Evolutionary conservation across 2,113 vertebrate genomes (phyloP).

Genomic region (Galeopterus variegatus): DNA sequence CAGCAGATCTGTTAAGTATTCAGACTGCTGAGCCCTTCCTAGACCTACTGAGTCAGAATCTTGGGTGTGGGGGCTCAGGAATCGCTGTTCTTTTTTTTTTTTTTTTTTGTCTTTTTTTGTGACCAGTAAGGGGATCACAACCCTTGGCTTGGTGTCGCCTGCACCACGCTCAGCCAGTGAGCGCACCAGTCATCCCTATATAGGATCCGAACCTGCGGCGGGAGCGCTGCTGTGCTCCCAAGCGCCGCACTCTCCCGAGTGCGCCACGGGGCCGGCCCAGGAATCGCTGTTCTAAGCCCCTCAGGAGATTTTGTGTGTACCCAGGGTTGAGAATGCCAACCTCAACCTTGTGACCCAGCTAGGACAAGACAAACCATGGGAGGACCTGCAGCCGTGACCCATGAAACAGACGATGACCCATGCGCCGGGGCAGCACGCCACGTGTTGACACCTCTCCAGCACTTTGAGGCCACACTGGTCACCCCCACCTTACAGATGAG

Average conservation of each 20-base stretch:
- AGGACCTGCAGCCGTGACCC: fast-evolving
- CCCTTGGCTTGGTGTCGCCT: too few species aligned
- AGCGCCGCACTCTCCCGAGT: too few species aligned
- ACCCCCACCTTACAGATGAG: fast-evolving
- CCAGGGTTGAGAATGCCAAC: background rate
- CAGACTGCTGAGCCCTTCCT: fast-evolving
- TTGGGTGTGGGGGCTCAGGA: background rate
- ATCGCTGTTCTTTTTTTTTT: too few species aligned
- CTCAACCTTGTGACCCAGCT: background rate
- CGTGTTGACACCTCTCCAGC: background rate
- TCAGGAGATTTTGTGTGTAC: fast-evolving
- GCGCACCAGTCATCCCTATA: too few species aligned
- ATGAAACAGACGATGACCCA: too few species aligned
- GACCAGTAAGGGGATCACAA: too few species aligned
- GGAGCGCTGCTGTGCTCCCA: too few species aligned
- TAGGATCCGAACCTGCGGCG: too few species aligned
- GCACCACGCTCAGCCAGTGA: too few species aligned
- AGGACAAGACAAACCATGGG: background rate
- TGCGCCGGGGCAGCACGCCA: background rate
- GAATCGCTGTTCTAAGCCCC: background rate
- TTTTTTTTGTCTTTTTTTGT: too few species aligned
- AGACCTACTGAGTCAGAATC: background rate
- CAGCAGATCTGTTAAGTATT: fast-evolving
- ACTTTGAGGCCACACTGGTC: background rate
- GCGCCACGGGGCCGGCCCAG: too few species aligned